Conservation (phyloP, 2,113 vertebrate genomes). For the Burhinus bistriatus region DNA sequence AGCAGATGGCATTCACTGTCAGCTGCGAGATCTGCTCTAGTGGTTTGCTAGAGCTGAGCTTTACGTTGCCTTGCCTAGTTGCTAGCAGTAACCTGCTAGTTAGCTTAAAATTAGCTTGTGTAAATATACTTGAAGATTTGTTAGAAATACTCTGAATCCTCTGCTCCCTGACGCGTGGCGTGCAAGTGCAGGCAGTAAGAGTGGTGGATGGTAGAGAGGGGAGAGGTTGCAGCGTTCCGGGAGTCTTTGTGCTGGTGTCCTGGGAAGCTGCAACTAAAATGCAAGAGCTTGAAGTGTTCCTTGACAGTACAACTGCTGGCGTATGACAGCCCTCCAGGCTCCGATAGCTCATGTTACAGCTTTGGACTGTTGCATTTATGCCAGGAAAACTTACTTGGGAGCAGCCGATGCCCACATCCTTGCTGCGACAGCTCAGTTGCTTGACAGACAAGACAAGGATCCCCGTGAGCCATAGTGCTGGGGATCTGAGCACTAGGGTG, state of each 20-base stretch:
- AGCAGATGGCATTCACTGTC: background rate
- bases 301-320: background rate
- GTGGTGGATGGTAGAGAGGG: background rate
- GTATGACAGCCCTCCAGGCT: background rate
- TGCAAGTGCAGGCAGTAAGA: background rate
- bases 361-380: background rate
- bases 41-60: background rate
- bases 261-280: background rate
- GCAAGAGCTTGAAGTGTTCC: background rate
- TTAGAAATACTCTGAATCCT: background rate
- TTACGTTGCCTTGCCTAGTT: background rate
- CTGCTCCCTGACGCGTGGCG: rapidly evolving
- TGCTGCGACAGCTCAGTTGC: background rate
- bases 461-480: background rate
- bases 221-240: background rate
- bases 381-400: background rate
- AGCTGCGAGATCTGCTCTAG: background rate
- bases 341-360: background rate
- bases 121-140: background rate
- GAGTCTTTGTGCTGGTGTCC: background rate
- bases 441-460: no score
- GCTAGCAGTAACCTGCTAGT: background rate
- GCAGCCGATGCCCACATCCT: background rate
- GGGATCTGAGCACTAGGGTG: background rate
- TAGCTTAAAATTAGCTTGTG: background rate